Evolutionary conservation across 2,888 invertebrate species (phyloP).

Genomic region (Cosmopolites sordidus): DNA sequence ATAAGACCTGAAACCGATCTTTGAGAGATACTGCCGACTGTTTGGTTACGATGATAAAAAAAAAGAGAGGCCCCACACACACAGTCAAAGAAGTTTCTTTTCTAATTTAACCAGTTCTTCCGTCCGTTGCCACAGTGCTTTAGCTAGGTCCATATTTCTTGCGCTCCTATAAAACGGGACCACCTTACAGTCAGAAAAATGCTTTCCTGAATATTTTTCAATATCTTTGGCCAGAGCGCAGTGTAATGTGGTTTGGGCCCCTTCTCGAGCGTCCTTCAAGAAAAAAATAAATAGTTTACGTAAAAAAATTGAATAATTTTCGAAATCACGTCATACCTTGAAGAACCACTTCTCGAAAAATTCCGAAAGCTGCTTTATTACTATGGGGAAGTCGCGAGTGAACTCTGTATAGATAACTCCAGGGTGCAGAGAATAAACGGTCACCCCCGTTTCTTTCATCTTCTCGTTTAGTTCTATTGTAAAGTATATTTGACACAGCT

Average conservation of each 20-base stretch:
- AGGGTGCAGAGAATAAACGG: constrained; percentile 36
- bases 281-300: no score
- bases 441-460: constrained; percentile 31
- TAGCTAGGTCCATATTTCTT: constrained; percentile 21
- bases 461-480: constrained; percentile 33
- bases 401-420: constrained; percentile 32
- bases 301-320: no score
- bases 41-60: no score
- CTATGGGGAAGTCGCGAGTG: neutral
- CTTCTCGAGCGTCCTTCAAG: constrained; percentile 32
- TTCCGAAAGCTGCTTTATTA: no score
- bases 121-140: constrained; percentile 28
- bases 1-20: no score
- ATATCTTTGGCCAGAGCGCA: constrained; percentile 38
- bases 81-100: neutral
- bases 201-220: constrained; percentile 36
- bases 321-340: no score
- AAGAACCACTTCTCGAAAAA: no score
- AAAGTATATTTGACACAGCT: constrained; percentile 36
- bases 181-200: constrained; percentile 39
- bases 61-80: no score
- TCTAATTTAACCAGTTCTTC: constrained; percentile 16
- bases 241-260: constrained; percentile 42
- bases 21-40: no score
- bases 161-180: constrained; percentile 25